Base-by-base conservation (phyloP, 2,113 vertebrate genomes). In the Scartelaos histophorus region DNA sequence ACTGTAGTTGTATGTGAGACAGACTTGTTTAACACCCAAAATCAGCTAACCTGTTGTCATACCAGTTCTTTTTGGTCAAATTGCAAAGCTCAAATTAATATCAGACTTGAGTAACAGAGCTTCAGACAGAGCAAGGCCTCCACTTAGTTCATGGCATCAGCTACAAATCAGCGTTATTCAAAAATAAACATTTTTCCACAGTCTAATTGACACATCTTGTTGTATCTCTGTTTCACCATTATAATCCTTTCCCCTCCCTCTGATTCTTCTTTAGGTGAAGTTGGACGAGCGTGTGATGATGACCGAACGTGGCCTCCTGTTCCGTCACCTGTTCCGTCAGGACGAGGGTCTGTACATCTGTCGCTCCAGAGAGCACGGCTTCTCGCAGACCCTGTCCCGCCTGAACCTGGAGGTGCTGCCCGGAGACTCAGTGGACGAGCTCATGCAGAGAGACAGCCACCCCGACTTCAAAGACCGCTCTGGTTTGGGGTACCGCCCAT, bases 281-380 rank as follows among this genome's bases (percentile, higher is more conserved):
- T 94, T 93, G 0, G 97, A 98, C 0, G 96, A 98, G n/a, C 93
- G 95, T 0, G 83, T 99, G 47, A 85, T 97, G 80, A 89, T 93
- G 19, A 95, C 90, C 0, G 95, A 96, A 47, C 95, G 92, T 0
- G 97, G 97, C 51, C 92, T 98, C 73, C 92, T 98, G 7, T 95
- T 99, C 82, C 95, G 96, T 2, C 93, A 73, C 54, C 93, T 99
- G 73, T 92, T 93, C 84, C 94, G 80, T 38, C 93, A 91, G 0
- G 97, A 99, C 0, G 90, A 93, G 0, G 97, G 96, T 0, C 9
- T 88, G 66, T 98, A 99, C 76, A 93, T 93, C 74, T 99, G 97
- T 84, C 93, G 88, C 34, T 96, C 95, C 0, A 80, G 95, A 76
- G 97, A 99, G 90, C 96, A 95, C 0, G 94, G 96, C 85, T 98